Evolutionary conservation across 2,888 invertebrate genomes (phyloP).

Genomic region (Julus scanicus): DNA sequence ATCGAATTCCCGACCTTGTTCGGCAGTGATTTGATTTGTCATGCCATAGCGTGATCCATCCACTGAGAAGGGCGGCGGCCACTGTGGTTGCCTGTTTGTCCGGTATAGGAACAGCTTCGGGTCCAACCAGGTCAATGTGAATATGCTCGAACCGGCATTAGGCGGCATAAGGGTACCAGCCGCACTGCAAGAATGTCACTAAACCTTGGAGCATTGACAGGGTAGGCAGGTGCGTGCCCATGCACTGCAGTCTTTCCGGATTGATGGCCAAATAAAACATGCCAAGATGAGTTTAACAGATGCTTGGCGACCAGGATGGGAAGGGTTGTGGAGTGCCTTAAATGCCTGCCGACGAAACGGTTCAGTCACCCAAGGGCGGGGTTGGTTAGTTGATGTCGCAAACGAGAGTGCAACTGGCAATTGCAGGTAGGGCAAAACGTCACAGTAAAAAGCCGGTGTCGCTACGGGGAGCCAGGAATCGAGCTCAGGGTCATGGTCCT

Average conservation of each 20-base stretch:
- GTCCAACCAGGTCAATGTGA: slow-evolving; percentile 54
- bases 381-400: background rate
- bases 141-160: slow-evolving; percentile 50
- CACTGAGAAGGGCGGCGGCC: background rate
- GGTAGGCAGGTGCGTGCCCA: background rate
- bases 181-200: background rate
- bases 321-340: background rate
- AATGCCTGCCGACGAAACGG: background rate
- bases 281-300: background rate
- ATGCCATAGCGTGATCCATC: background rate
- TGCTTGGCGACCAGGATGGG: background rate
- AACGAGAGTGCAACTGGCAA: background rate
- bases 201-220: background rate
- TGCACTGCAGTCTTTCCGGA: background rate
- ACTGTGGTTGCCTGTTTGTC: background rate
- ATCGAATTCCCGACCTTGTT: background rate
- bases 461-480: background rate
- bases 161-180: background rate
- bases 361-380: background rate
- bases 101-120: slow-evolving; percentile 52
- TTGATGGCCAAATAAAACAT: background rate
- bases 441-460: no score
- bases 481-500: background rate
- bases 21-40: background rate
- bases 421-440: background rate